Conservation (phyloP, 2,888 invertebrate genomes). For the Phyllotreta cruciferae region DNA sequence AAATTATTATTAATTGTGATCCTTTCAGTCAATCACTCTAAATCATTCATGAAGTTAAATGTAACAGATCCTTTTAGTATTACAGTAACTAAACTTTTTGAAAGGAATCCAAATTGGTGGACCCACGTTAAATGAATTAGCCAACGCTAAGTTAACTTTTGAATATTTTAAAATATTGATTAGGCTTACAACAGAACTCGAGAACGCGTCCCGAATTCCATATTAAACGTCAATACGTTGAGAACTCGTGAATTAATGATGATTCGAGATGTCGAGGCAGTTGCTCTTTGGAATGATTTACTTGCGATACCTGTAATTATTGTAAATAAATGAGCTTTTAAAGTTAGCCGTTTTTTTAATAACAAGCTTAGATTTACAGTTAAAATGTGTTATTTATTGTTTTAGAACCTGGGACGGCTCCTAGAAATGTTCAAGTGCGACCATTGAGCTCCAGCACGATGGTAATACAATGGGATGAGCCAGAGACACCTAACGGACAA, state of each 20-base stretch:
- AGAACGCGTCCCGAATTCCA: constrained; percentile 10
- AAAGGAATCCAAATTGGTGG: constrained; percentile 16
- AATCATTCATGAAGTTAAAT: constrained; percentile 10
- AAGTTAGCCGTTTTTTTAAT: too few relatives aligned
- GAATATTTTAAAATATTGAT: constrained; percentile 27
- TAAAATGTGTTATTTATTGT: constrained; percentile 27
- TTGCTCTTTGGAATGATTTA: background rate
- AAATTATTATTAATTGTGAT: too few relatives aligned
- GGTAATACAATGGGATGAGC: constrained; percentile 98
- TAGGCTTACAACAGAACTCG: constrained; percentile 15
- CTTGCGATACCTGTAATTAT: background rate
- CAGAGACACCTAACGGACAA: constrained; percentile 96
- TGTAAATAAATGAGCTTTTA: too few relatives aligned
- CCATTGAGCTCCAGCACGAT: constrained; percentile 95
- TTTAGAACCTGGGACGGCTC: constrained; percentile 93
- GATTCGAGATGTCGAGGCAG: constrained; percentile 5
- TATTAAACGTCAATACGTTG: constrained; percentile 17
- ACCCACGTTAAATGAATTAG: constrained; percentile 18
- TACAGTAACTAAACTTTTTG: background rate
- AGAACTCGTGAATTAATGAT: constrained; percentile 12
- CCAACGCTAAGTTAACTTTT: constrained; percentile 2
- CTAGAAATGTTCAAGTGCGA: constrained; percentile 91
- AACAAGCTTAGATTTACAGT: background rate
- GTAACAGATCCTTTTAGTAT: background rate
- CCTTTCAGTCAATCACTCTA: too few relatives aligned